Percentiles rank a stretch among this genome's conserved stretches.
Evolutionary conservation across 2,888 invertebrate species (phyloP).

Genomic region (Dryadula phaetusa): DNA sequence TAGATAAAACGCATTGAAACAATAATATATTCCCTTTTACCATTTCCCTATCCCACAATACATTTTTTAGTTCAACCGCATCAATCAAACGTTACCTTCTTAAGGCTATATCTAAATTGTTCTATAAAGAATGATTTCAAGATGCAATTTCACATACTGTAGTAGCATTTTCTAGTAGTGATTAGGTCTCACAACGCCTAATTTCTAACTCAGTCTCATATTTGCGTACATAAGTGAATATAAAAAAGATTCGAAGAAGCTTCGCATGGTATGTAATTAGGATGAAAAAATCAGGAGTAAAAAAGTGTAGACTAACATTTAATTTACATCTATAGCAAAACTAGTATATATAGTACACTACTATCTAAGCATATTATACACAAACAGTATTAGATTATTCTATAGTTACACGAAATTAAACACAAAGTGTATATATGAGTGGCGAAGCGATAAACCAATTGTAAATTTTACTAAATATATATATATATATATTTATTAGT

Average conservation of each 20-base stretch:
- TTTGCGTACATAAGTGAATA: constrained; percentile 74
- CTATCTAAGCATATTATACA: constrained; percentile 5
- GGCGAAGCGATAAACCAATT: no score
- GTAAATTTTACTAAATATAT: no score
- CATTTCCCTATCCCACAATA: background rate
- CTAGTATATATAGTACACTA: constrained; percentile 8
- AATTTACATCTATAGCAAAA: constrained; percentile 26
- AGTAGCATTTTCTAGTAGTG: constrained; percentile 7
- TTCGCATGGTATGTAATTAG: constrained; percentile 37
- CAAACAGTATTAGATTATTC: background rate
- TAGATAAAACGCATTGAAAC: background rate
- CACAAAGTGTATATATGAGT: no score
- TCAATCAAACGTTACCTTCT: constrained; percentile 1
- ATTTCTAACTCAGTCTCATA: constrained; percentile 80
- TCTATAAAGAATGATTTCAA: background rate
- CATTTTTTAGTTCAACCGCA: background rate
- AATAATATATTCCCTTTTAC: background rate
- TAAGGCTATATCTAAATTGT: constrained; percentile 14
- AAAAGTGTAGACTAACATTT: constrained; percentile 37
- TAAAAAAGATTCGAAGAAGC: constrained; percentile 50
- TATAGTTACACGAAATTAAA: constrained; percentile 5
- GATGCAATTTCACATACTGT: background rate
- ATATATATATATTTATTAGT: no score
- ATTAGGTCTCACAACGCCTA: constrained; percentile 62
- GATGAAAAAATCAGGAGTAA: constrained; percentile 46